Evolutionary conservation across 2,888 invertebrate species (phyloP).

Genomic region (Agrilus cyanescens): DNA sequence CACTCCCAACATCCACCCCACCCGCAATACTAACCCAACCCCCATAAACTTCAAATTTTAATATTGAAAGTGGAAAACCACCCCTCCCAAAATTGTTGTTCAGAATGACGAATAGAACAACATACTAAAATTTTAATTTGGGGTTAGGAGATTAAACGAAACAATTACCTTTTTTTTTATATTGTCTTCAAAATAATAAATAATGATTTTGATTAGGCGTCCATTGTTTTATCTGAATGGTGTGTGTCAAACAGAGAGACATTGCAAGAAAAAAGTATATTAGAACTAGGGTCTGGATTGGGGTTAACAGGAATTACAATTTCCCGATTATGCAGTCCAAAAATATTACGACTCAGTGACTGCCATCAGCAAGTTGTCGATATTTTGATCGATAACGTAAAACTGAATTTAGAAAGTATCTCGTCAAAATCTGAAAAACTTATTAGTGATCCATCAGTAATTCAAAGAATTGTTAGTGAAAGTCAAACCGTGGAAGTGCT

Average conservation of each 20-base stretch:
- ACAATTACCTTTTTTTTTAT: no score
- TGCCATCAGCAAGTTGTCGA: constrained; percentile 55
- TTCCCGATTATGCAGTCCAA: constrained; percentile 42
- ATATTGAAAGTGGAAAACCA: no score
- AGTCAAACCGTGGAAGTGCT: constrained; percentile 23
- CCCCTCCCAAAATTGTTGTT: no score
- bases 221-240: constrained; percentile 60
- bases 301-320: constrained; percentile 60
- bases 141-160: no score
- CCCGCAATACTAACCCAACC: no score
- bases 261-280: constrained; percentile 43
- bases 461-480: neutral
- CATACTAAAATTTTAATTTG: no score
- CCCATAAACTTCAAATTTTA: no score
- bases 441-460: neutral
- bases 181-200: no score
- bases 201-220: constrained; percentile 43
- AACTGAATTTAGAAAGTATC: constrained; percentile 39
- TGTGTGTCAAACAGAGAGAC: constrained; percentile 41
- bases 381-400: constrained; percentile 49
- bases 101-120: no score
- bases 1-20: no score
- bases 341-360: constrained; percentile 52
- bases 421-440: no score
- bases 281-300: constrained; percentile 69